Base-by-base conservation (phyloP, 2,888 invertebrate genomes). In the Cecidostiba fungosa region DNA sequence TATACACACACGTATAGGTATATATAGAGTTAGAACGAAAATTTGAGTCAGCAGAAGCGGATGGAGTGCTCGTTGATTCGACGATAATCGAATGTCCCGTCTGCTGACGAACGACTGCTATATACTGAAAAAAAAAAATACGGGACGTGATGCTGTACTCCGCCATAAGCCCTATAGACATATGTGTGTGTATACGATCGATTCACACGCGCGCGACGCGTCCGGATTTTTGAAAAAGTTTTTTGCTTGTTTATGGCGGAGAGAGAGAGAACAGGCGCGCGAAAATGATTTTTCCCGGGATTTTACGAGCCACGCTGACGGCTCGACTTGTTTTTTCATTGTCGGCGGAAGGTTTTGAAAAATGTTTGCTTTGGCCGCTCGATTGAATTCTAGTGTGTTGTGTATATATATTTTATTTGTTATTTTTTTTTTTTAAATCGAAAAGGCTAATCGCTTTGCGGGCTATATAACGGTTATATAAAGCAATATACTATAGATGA, bases 61-160 rank as follows among this genome's bases (percentile, higher is more conserved):
- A 73, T 19, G 32, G 19, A 19, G 77, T 23, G 19, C 76, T 32
- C 77, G 36, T 26, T 77, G 54, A 77, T 54, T 59, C 77, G 59
- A 5, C 29, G 59, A 16, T 77, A 77, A 59, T 77, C 59, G 59
- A 77, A 77, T 76, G 76, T 32, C 16, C n/a, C 23, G 23, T 54
- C 54, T 1, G n/a, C 69, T 32, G 69, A 69, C 69, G 69, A 70
- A 8, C 23, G 59, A 19, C 59, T n/a, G 23, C 23, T 23, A 23
- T 16, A n/a, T 10, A 23, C 6, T 10, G 59, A 8, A 59, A 59
- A 23, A 23, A 59, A 59, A 59, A 59, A 59, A 59, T 23, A 59
- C n/a, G 59, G 2, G 23, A 6, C 6, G 12, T 12, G 39, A n/a
- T 39, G 12, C 43, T 12, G 23, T n/a, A n/a, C 10, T 59, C 23